These are phyloP conservation scores for Lonchura striata DNA, from an alignment of 2,113 vertebrate genomes.

Conservation along the genomic window DNA sequence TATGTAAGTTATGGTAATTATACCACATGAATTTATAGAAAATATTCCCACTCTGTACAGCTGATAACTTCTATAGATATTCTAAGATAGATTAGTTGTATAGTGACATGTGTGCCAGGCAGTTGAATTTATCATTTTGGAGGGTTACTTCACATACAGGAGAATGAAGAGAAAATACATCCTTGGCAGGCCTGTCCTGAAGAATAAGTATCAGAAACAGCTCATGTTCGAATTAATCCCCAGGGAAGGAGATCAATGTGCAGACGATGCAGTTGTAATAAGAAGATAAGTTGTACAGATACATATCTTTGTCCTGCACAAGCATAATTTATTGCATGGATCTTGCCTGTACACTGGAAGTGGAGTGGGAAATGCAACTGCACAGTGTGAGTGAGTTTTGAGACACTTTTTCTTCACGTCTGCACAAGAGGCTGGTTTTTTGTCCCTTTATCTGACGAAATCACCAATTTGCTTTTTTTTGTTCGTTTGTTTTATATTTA, in stretches of 20 bases:
- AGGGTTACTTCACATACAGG: neutral
- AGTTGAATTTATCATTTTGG: neutral
- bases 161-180: neutral
- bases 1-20: neutral
- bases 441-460: neutral
- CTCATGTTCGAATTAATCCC: constrained; percentile 8
- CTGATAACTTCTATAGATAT: neutral
- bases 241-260: neutral
- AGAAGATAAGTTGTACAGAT: constrained; percentile 1
- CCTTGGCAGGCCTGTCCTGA: neutral
- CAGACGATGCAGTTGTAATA: neutral
- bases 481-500: neutral
- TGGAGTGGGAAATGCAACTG: neutral
- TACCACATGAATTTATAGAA: neutral
- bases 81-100: neutral
- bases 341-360: neutral
- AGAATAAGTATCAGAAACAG: neutral
- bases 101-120: fast-evolving
- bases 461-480: neutral
- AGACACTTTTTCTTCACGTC: neutral
- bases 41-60: neutral
- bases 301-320: neutral
- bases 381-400: neutral
- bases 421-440: neutral
- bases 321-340: neutral